Evolutionary conservation across 2,888 invertebrate species (phyloP), one percentile per base, ranked within the genome.

Genomic region (Scotopteryx bipunctaria): DNA sequence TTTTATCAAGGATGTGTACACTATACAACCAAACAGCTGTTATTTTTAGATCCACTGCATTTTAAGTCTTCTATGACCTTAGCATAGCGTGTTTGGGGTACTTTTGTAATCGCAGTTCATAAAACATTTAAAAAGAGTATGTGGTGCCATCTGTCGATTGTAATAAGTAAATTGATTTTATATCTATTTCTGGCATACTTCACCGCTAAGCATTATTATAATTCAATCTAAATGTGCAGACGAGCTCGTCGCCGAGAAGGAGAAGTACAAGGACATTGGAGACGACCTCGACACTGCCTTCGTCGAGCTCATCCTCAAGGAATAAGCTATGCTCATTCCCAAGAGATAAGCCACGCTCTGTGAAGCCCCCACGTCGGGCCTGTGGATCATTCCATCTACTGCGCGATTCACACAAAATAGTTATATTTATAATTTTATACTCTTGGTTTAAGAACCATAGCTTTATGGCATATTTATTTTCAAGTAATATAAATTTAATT

Each of bases 201-300:
- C 13, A 11, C 5, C 5, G 8, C 38, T 9, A 27, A 41, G 17
- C 41, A 16, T 9, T 8, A 5, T 16, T 61, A 46, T 71, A 74
- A 73, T 54, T 33, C 48, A 38, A 57, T 38, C 56, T 50, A 36
- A 67, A 73, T 83, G 72, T 71, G 69, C 94, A 97, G 97, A 97
- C 94, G 97, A 97, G 88, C 94, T 97, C 86, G 96, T 97, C 81
- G 94, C 96, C 89, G 97, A 97, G 91, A 99, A 99, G 94, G 99
- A 99, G 93, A 98, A 98, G 91, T 99, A 98, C 98, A 99, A 99
- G 94, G 96, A 97, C 92, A 99, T 99, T 93, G 98, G 98, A 93
- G 99, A 99, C 94, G 99, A 99, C 91, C 94, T 99, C 94, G 99
- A 99, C 92, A 96, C 97, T 86, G 99, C 99, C 83, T 99, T 99